Base-by-base conservation (phyloP, 1,140 invertebrate genomes). In the Drosophila bipectinata region DNA sequence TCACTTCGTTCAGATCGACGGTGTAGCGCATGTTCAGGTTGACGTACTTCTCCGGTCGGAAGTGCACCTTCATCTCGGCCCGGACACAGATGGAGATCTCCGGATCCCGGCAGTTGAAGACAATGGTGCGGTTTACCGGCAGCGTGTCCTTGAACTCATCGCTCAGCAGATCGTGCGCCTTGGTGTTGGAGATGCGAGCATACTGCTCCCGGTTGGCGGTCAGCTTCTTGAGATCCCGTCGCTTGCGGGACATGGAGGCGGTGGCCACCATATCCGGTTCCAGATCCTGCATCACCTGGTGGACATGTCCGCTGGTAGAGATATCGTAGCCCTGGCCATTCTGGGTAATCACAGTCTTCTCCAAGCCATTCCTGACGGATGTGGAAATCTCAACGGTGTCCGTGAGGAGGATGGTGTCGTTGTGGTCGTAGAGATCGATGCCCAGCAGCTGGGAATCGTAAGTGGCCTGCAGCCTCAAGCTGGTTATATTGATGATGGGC, bases 71-170 rank as follows among this genome's bases (percentile, higher is more conserved):
- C 58, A 91, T 79, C 21, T 89, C 75, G 34, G 91, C 91, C 15
- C 90, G 58, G 1, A 91, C 53, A 48, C 91, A 92, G 7, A 64
- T 54, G 21, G 87, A 87, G 61, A 83, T 91, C 14, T 76, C 59
- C 8, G 85, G 76, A 76, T 92, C 83, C 7, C 79, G 63, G 15
- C 91, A 92, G 47, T 91, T 90, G 55, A 92, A 92, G 4, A 91
- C 90, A 52, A 92, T 91, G 14, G 91, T 92, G 14, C 91, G 85
- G 59, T 92, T 92, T 1, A 87, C 75, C 0, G 91, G 91, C 26
- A 92, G 47, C 47, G 71, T 84, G 5, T 67, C 85, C 44, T 90
- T 91, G 15, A 90, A 74, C 30, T 91, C 90, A 1, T 91, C 90
- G 60, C 76, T 80, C 21, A 91, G 62, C 48, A 91, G 12, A 5